Conservation (phyloP, 1,140 invertebrate species). For the Nymphalis io region DNA sequence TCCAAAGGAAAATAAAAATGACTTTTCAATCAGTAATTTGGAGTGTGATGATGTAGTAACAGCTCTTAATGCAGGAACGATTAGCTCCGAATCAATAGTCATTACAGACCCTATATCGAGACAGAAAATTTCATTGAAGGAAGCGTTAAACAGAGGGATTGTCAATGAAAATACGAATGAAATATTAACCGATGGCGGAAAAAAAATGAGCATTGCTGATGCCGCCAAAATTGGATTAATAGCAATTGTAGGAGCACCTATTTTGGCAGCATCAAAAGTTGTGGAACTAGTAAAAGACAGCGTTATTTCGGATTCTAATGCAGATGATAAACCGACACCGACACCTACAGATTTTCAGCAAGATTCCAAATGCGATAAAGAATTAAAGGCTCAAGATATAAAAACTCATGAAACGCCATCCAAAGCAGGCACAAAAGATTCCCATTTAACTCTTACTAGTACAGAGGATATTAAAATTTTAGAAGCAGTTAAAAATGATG, state of each 20-base stretch:
- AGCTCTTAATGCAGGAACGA: conserved; percentile 85
- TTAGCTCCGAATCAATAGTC: conserved; percentile 85
- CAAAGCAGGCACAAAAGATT: not conserved
- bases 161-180: conserved; percentile 87
- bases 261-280: conserved; percentile 84
- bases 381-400: not conserved
- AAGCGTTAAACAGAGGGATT: conserved; percentile 89
- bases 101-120: conserved; percentile 88
- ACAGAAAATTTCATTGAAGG: conserved; percentile 85
- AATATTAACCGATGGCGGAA: conserved; percentile 84
- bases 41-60: conserved; percentile 83
- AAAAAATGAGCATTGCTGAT: conserved; percentile 86
- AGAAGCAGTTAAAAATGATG: not conserved
- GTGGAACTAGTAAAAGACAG: conserved; percentile 71
- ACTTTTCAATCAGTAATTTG: conserved; percentile 45
- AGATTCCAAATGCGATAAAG: not conserved
- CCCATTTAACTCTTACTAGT: not conserved
- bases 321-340: conserved; percentile 41
- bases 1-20: not conserved
- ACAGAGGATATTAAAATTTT: not conserved
- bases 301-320: conserved; percentile 78
- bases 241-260: conserved; percentile 85
- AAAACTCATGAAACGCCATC: not conserved
- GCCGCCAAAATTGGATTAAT: conserved; percentile 88
- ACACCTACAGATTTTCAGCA: not conserved